A percentile compares a stretch with the other conserved stretches of the same genome.
Evolutionary conservation across 2,888 invertebrate genomes (phyloP).

Genomic region (Calliphora vomitoria): DNA sequence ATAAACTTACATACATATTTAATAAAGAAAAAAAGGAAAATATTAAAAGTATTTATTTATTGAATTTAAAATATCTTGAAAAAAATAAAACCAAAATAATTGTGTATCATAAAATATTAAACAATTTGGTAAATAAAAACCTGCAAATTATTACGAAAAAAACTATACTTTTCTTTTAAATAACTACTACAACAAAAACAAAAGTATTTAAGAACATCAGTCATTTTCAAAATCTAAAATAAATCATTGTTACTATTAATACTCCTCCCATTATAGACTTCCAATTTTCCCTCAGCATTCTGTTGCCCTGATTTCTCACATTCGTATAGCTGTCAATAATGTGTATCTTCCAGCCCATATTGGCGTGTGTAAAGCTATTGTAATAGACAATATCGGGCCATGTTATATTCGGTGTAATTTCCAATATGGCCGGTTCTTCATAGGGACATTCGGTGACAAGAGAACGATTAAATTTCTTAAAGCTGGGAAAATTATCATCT

Average conservation of each 20-base stretch:
- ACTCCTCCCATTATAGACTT: slow-evolving; percentile 11
- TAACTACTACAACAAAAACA: slow-evolving; percentile 16
- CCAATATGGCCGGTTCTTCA: slow-evolving; percentile 90
- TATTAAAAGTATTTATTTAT: slow-evolving; percentile 33
- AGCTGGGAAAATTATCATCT: slow-evolving; percentile 91
- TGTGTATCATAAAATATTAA: slow-evolving; percentile 7
- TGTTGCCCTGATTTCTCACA: slow-evolving; percentile 75
- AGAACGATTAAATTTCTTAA: slow-evolving; percentile 93
- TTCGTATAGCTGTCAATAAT: slow-evolving; percentile 89
- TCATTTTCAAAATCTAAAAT: slow-evolving; percentile 60
- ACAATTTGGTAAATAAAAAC: slow-evolving; percentile 13
- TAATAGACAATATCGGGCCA: slow-evolving; percentile 97
- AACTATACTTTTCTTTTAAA: neutral
- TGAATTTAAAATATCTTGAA: slow-evolving; percentile 10
- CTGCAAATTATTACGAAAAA: slow-evolving; percentile 1
- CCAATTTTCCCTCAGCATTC: neutral
- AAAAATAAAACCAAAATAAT: slow-evolving; percentile 2
- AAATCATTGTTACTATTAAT: slow-evolving; percentile 19
- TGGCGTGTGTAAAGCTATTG: slow-evolving; percentile 95
- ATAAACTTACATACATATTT: slow-evolving; percentile 66
- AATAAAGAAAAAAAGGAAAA: slow-evolving; percentile 37
- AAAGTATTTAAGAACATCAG: slow-evolving; percentile 49
- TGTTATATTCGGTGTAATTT: slow-evolving; percentile 93
- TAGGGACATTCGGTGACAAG: slow-evolving; percentile 90
- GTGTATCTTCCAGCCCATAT: slow-evolving; percentile 98